phyloP scores from a whole-genome alignment of 2,888 invertebrate genomes.

The Pelosia muscerda region DNA sequence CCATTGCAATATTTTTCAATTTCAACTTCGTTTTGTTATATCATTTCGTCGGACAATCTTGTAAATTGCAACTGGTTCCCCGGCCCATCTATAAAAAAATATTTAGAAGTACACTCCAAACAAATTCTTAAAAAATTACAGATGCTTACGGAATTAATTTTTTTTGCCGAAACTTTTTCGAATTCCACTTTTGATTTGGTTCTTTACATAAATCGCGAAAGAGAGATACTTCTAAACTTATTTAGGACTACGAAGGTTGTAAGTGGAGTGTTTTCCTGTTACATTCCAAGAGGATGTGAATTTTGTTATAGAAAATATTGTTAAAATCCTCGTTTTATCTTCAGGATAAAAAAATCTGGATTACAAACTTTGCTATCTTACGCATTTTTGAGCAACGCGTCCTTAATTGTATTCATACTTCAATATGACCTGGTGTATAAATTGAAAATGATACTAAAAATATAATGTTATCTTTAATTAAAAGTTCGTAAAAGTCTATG shows the following conservation, averaged over 20 bases:
- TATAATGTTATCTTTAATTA: too few species aligned
- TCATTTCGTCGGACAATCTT: neutral
- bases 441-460: neutral
- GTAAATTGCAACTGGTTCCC: neutral
- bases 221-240: slow-evolving; percentile 16
- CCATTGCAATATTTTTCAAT: too few species aligned
- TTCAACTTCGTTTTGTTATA: neutral
- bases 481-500: neutral
- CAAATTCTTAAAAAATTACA: neutral
- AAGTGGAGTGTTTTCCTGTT: slow-evolving; percentile 11
- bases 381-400: neutral
- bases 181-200: slow-evolving; percentile 25
- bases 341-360: neutral
- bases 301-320: neutral
- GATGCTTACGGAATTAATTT: neutral
- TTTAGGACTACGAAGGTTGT: neutral
- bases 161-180: slow-evolving; percentile 23
- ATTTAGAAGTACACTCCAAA: neutral
- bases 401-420: neutral
- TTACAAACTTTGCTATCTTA: neutral
- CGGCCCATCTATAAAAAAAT: neutral
- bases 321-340: neutral
- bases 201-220: slow-evolving; percentile 16
- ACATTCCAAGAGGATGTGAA: neutral
- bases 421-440: neutral